Evolutionary conservation across 2,797 vertebrate genomes (phyloP).

Genomic region (Gymnoscopelus microlampas): DNA sequence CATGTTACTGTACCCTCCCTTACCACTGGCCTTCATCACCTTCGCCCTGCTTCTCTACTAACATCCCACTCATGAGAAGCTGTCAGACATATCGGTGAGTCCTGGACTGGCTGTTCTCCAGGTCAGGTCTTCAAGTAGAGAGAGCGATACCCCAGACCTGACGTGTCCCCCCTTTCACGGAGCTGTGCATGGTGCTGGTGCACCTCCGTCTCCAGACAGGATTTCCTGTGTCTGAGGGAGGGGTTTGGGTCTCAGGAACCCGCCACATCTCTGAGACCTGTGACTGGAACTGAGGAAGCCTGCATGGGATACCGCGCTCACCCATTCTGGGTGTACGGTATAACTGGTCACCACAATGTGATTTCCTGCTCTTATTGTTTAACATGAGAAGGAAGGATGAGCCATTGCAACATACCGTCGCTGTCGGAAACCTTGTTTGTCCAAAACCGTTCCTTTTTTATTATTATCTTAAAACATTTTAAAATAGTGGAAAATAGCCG

Average conservation of each 20-base stretch:
- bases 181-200: not conserved
- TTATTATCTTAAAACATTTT: too few relatives aligned
- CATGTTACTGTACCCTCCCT: not conserved
- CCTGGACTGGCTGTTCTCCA: slow-evolving; percentile 17
- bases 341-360: slow-evolving; percentile 21
- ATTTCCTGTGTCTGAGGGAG: slow-evolving; percentile 59
- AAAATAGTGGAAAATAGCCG: too few relatives aligned
- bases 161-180: not conserved
- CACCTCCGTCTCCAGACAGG: slow-evolving; percentile 49
- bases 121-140: not conserved
- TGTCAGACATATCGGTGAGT: not conserved
- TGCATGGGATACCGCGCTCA: not conserved
- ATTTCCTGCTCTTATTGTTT: slow-evolving; percentile 67
- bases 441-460: too few relatives aligned
- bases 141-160: slow-evolving; percentile 6
- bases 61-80: slow-evolving; percentile 11
- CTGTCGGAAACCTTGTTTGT: too few relatives aligned
- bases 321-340: not conserved
- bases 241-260: slow-evolving; percentile 21
- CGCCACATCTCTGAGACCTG: slow-evolving; percentile 11
- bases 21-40: not conserved
- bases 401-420: slow-evolving; percentile 1
- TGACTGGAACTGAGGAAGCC: slow-evolving; percentile 30
- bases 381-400: slow-evolving; percentile 68
- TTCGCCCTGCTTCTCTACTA: not conserved